phyloP scores from a whole-genome alignment of 1,140 invertebrate genomes.

The Zaprionus africanus region DNA sequence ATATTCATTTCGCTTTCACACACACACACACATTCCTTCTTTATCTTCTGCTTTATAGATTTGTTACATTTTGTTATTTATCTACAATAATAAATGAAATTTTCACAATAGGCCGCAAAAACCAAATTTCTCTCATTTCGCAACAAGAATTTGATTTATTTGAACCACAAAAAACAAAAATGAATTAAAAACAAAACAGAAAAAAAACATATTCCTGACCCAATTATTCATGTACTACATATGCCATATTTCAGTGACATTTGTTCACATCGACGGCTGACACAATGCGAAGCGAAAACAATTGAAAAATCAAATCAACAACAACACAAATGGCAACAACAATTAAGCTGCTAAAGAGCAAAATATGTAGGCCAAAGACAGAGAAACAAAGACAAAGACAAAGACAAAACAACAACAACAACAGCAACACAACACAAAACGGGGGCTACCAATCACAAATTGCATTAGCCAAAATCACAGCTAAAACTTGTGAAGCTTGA shows the following conservation, averaged over 20 bases:
- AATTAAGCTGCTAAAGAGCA: slow-evolving; percentile 15
- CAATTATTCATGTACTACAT: slow-evolving; percentile 1
- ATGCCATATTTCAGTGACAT: slow-evolving; percentile 14
- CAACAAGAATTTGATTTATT: slow-evolving; percentile 3
- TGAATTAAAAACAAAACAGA: neutral
- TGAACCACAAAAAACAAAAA: neutral
- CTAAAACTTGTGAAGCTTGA: slow-evolving; percentile 73
- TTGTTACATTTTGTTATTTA: neutral
- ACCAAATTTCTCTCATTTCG: neutral
- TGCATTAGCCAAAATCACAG: slow-evolving; percentile 79
- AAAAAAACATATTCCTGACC: slow-evolving; percentile 4
- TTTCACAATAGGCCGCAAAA: neutral
- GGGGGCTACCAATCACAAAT: slow-evolving; percentile 60
- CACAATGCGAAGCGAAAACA: slow-evolving; percentile 19
- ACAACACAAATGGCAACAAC: neutral
- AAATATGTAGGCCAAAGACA: slow-evolving; percentile 68
- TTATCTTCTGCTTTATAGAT: slow-evolving; percentile 1
- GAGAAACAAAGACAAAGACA: slow-evolving; percentile 22
- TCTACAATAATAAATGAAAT: neutral
- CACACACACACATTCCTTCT: slow-evolving; percentile 8
- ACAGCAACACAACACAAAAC: slow-evolving; percentile 19
- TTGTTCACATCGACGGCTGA: slow-evolving; percentile 5
- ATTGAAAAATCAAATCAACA: slow-evolving; percentile 48
- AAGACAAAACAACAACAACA: slow-evolving; percentile 35
- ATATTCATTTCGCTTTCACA: slow-evolving; percentile 27